Conservation (phyloP, 2,888 invertebrate species). For the Augiades crinisus region DNA sequence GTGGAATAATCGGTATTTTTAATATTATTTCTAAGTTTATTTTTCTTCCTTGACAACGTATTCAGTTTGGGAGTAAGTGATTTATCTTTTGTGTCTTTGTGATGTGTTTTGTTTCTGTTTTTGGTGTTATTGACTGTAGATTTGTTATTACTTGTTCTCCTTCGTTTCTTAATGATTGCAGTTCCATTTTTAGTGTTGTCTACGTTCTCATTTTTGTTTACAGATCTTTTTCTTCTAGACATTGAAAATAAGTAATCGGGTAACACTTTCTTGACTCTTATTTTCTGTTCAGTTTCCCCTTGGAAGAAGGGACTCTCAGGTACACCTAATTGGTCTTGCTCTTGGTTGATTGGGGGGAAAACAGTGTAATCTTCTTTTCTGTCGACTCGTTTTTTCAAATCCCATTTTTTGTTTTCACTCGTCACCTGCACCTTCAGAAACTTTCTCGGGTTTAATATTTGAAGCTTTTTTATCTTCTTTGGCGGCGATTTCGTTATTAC, state of each 20-base stretch:
- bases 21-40: background rate
- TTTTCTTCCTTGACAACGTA: background rate
- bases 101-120: background rate
- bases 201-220: constrained; percentile 1
- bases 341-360: constrained; percentile 40
- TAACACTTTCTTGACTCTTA: constrained; percentile 51
- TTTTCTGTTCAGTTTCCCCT: constrained; percentile 35
- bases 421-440: constrained; percentile 36
- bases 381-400: constrained; percentile 19
- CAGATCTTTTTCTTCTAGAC: constrained; percentile 30
- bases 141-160: background rate
- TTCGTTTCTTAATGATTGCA: background rate
- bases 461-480: constrained; percentile 44
- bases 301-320: constrained; percentile 52
- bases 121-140: background rate
- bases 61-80: background rate
- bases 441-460: constrained; percentile 47
- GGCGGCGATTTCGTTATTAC: constrained; percentile 36
- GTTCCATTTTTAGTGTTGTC: background rate
- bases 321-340: constrained; percentile 27
- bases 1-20: background rate
- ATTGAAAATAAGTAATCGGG: constrained; percentile 34
- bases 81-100: background rate
- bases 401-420: constrained; percentile 16
- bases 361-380: constrained; percentile 43